Evolutionary conservation across 2,113 vertebrate species (phyloP).

Genomic region (Grus americana): DNA sequence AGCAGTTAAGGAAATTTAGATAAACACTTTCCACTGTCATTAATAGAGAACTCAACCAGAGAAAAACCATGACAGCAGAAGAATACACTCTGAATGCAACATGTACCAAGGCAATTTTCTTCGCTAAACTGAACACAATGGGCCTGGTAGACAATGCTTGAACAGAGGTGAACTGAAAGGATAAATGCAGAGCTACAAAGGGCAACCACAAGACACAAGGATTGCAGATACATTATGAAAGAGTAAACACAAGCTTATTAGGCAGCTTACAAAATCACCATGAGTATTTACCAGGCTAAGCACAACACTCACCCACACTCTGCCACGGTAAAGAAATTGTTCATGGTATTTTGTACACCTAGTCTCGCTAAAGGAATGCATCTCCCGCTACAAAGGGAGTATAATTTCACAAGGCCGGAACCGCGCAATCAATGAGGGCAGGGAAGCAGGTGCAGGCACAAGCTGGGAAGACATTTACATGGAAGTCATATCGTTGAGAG

Average conservation of each 20-base stretch:
- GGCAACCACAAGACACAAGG: background rate
- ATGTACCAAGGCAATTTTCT: background rate
- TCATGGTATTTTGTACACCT: slow-evolving; percentile 59
- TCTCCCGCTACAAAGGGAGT: background rate
- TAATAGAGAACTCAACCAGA: background rate
- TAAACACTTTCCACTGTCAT: background rate
- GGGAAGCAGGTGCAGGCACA: slow-evolving; percentile 57
- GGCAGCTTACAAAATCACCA: slow-evolving; percentile 51
- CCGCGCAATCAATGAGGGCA: slow-evolving; percentile 18
- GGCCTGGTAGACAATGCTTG: background rate
- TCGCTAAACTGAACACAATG: background rate
- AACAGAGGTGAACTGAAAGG: slow-evolving; percentile 48
- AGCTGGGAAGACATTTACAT: slow-evolving; percentile 87
- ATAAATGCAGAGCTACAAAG: background rate
- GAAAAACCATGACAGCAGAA: background rate
- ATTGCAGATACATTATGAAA: background rate
- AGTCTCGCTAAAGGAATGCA: background rate
- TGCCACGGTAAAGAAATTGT: slow-evolving; percentile 38
- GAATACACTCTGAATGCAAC: background rate
- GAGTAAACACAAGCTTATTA: background rate
- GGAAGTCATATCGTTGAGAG: slow-evolving; percentile 99
- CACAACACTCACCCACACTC: slow-evolving; percentile 46
- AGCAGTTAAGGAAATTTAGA: background rate
- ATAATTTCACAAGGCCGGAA: background rate
- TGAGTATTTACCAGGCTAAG: slow-evolving; percentile 52